Evolutionary conservation across 2,888 invertebrate genomes (phyloP), one percentile per base, ranked within the genome.

Genomic region (Aelia acuminata): DNA sequence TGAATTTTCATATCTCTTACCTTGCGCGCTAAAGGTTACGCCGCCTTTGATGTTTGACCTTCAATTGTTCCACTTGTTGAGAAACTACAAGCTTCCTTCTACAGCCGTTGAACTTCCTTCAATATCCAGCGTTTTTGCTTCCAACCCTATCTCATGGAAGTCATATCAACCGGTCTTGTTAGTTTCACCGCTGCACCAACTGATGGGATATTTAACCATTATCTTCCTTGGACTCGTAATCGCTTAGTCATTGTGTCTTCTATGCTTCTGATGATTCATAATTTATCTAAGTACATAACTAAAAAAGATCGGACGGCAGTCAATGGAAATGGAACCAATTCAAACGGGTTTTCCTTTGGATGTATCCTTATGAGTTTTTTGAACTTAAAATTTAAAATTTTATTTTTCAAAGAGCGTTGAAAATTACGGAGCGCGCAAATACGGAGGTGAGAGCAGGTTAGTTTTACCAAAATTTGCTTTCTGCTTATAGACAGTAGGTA

Each of bases 21-120:
- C 57, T 57, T 26, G 26, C 26, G 26, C 26, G 26, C 57, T 26
- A 57, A 57, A 57, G 57, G 57, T 57, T 57, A 57, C 3, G 13
- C 57, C 57, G 57, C 57, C 57, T 57, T 57, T 57, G 57, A 57
- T 4, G 57, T 57, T 13, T 57, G 57, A 57, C 57, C 57, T 57
- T 57, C 57, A 57, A 57, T 57, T 57, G 57, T 57, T 57, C 26
- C 57, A 57, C 57, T 57, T 57, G 57, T 26, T 57, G 57, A 57
- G 57, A 57, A 57, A 57, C 57, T 57, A 2, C 26, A 57, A 15
- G 26, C 26, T 57, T 57, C 57, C 57, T 57, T 57, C 15, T 57
- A 26, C 57, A n/a, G 53, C 11, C 53, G 57, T 15, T 57, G 4
- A 26, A 57, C 57, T 57, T 57, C 57, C 26, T 57, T 26, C 26